Evolutionary conservation across 2,113 vertebrate genomes (phyloP).

Genomic region (Deroptyus accipitrinus): DNA sequence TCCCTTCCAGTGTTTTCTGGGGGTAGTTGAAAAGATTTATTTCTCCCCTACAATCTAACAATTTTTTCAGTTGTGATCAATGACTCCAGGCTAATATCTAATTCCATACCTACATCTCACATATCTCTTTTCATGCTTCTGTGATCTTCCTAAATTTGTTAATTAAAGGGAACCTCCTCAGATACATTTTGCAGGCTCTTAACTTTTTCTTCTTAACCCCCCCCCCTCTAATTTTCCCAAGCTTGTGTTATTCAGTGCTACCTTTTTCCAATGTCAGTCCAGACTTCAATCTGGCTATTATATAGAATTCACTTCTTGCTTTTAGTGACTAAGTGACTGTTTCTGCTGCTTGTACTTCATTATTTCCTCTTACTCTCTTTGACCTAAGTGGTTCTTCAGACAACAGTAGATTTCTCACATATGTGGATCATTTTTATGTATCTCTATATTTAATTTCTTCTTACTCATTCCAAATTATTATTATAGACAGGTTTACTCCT

Average conservation of each 20-base stretch:
- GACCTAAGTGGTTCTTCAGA: neutral
- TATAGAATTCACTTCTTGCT: neutral
- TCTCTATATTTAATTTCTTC: neutral
- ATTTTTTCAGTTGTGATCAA: neutral
- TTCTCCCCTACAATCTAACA: neutral
- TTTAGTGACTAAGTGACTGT: neutral
- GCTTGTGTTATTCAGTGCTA: neutral
- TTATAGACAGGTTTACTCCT: neutral
- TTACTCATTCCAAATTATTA: neutral
- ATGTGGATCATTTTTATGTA: neutral
- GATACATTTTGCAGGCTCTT: neutral
- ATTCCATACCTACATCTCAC: neutral
- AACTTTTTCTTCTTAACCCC: neutral
- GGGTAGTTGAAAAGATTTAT: neutral
- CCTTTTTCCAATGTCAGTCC: neutral
- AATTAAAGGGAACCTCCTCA: neutral
- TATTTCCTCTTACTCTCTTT: slow-evolving; percentile 8
- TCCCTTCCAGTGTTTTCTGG: neutral
- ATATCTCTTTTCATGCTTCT: neutral
- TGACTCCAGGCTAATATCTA: neutral
- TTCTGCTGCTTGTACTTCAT: neutral
- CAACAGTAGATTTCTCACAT: neutral
- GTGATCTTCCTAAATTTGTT: neutral
- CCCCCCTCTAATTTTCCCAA: neutral
- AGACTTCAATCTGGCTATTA: neutral